phyloP scores from a whole-genome alignment of 2,113 vertebrate genomes.

The Trogon surrucura region DNA sequence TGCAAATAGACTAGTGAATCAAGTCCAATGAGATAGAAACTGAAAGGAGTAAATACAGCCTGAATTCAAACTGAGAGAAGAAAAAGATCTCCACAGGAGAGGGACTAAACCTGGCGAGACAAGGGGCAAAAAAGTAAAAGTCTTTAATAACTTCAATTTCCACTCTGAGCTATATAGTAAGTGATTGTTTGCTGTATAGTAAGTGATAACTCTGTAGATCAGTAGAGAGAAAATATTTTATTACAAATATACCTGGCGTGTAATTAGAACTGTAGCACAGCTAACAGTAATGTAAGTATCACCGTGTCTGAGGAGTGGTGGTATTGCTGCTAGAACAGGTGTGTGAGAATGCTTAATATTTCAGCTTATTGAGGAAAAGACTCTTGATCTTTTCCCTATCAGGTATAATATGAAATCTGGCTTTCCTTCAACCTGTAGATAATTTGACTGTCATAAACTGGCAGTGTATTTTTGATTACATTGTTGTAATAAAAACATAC shows the following conservation, averaged over 20 bases:
- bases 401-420: not conserved
- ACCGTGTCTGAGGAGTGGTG: not conserved
- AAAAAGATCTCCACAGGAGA: not conserved
- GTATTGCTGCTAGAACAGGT: not conserved
- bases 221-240: not conserved
- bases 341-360: not conserved
- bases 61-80: not conserved
- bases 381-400: not conserved
- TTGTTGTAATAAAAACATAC: slow-evolving; percentile 4
- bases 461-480: not conserved
- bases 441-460: slow-evolving; percentile 43
- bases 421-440: slow-evolving; percentile 16
- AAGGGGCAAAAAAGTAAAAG: not conserved
- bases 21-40: not conserved
- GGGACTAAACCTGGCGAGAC: not conserved
- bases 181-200: too few relatives aligned
- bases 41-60: not conserved
- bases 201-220: not conserved
- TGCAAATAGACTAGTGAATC: not conserved
- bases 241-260: not conserved
- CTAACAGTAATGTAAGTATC: not conserved
- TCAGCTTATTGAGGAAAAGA: not conserved
- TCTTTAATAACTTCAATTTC: not conserved
- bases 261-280: not conserved
- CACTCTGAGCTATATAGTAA: not conserved